Evolutionary conservation across 2,797 vertebrate species (phyloP).

Genomic region (Diplodus sargus): DNA sequence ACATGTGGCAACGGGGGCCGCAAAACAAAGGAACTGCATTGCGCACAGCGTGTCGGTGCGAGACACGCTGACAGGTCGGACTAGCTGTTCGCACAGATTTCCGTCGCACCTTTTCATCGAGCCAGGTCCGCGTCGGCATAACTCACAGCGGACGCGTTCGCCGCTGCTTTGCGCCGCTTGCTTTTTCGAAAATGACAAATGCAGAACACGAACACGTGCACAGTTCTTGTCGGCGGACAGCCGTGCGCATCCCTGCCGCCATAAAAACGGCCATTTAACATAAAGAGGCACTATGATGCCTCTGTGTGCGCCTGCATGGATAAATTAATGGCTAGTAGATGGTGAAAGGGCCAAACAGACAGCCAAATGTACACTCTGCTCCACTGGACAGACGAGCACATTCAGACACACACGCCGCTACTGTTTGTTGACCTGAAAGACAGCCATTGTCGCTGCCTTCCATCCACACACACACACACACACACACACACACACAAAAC

Average conservation of each 20-base stretch:
- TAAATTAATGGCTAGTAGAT: constrained; percentile 76
- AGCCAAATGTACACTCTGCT: constrained; percentile 76
- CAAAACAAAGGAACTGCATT: constrained; percentile 62
- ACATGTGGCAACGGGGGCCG: constrained; percentile 49
- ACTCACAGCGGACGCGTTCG: constrained; percentile 45
- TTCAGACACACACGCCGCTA: constrained; percentile 75
- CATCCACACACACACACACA: constrained; percentile 66
- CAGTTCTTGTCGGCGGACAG: constrained; percentile 48
- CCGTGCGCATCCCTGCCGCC: constrained; percentile 48
- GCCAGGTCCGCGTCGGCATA: constrained; percentile 48
- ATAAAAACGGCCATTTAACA: constrained; percentile 74
- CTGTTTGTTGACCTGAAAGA: constrained; percentile 83
- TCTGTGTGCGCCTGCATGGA: constrained; percentile 67
- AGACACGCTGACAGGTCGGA: constrained; percentile 49
- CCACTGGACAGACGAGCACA: constrained; percentile 76
- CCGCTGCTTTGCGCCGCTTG: constrained; percentile 38
- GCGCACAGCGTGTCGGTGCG: constrained; percentile 41
- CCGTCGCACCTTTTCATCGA: constrained; percentile 51
- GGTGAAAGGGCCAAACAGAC: constrained; percentile 78
- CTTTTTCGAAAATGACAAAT: constrained; percentile 33
- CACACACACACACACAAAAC: constrained; percentile 49
- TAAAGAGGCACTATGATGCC: constrained; percentile 74
- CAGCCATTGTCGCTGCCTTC: constrained; percentile 75
- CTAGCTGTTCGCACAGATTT: constrained; percentile 51
- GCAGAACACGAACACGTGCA: constrained; percentile 41